These are phyloP conservation scores for Anthoscopus minutus DNA, from an alignment of 2,113 vertebrate species.

Conservation along the genomic window DNA sequence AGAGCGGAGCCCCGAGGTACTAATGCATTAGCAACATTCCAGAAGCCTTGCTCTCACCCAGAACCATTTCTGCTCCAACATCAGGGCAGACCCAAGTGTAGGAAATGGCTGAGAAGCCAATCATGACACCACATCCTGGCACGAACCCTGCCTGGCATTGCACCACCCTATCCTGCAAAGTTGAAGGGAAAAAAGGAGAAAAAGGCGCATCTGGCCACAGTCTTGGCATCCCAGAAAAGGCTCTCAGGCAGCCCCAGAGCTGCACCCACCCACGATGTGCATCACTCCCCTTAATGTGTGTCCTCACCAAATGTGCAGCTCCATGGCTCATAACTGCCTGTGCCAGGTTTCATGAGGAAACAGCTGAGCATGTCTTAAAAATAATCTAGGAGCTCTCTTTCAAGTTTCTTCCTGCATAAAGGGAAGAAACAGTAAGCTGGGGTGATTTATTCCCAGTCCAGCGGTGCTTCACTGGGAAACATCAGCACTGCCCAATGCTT, in stretches of 20 bases:
- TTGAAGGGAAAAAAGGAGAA: background rate
- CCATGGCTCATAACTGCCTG: no score
- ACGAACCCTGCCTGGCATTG: background rate
- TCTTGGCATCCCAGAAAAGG: background rate
- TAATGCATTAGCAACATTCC: background rate
- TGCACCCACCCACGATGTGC: background rate
- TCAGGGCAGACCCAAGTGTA: background rate
- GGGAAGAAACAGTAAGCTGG: background rate
- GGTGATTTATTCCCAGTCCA: background rate
- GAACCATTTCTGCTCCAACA: background rate
- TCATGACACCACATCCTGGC: background rate
- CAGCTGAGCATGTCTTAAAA: background rate
- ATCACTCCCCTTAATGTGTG: background rate
- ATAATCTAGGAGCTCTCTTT: background rate
- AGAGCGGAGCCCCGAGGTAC: background rate
- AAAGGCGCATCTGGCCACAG: fast-evolving
- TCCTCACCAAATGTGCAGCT: no score
- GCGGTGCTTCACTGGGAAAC: background rate
- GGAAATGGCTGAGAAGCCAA: background rate
- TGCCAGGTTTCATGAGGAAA: no score
- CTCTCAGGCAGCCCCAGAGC: background rate
- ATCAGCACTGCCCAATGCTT: fast-evolving
- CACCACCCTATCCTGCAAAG: background rate
- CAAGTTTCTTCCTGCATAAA: background rate
- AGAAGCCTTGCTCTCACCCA: background rate